Evolutionary conservation across 2,797 vertebrate genomes (phyloP), one percentile per base, ranked within the genome.

Genomic region (Champsocephalus gunnari): DNA sequence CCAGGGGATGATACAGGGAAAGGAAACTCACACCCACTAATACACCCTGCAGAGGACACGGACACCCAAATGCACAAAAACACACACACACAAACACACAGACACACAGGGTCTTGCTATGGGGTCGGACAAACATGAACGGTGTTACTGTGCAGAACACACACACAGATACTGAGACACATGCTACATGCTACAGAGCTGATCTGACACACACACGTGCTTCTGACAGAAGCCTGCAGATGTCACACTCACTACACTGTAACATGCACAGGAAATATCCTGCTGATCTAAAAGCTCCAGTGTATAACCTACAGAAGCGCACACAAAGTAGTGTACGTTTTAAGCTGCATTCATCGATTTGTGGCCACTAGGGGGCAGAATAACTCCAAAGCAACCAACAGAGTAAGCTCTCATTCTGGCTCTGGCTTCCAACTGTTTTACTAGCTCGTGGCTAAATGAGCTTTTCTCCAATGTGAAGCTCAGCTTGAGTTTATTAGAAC

Each of bases 1-100:
- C 93, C 96, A 0, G 89, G 93, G 11, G 95, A 95, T 64, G 95
- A 94, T 71, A 96, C 96, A 32, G 96, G 96, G 7, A 93, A 95
- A 82, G 92, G 92, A 85, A 94, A 94, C 83, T 94, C 94, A 95
- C 91, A 94, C 80, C 93, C 94, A 93, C 93, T 93, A 87, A 92
- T 86, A 92, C 94, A 95, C 80, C 96, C 97, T 98, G 94, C 80
- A 93, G 86, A 78, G 77, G 89, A 90, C 79, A 94, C 84, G 90
- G 61, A 93, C 83, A 92, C 63, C 81, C 90, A 91, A 68, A 87
- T 44, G 59, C 84, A 87, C 82, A 85, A 72, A 66, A 79, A 88
- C 72, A 61, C 24, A 77, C 44, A 73, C 59, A 83, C 57, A 77
- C 59, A 81, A 38, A 85, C 66, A 85, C 45, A 80, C 41, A 50